Base-by-base conservation (phyloP, 2,113 vertebrate species). In the Corynorhinus townsendii region DNA sequence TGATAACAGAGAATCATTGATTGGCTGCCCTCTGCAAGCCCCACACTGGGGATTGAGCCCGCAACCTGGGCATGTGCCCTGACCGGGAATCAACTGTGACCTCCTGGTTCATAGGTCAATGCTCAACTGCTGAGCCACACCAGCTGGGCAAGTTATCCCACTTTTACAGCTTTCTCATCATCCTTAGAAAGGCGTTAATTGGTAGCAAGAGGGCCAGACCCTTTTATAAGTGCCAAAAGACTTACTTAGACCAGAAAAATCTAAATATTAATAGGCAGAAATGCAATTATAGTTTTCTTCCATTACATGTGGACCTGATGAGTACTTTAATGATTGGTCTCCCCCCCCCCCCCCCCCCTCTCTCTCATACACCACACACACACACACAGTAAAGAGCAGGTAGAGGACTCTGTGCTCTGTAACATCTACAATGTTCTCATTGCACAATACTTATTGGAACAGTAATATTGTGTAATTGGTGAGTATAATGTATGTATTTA, bases 201-300 rank as follows among this genome's bases (percentile, higher is more conserved):
- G 69, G 14, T 49, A 59, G 52, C 22, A 80, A 69, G 76, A 73
- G 62, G 7, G n/a, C 45, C 40, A 40, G 75, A 10, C 52, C 47
- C 64, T 75, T 85, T 86, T 54, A 16, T 68, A 95, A 92, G 75
- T 83, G 38, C 84, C 80, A 52, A 83, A 90, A 77, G 77, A 88
- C 79, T 49, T n/a, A 33, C 79, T 79, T 69, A 93, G n/a, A 66
- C 45, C 35, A 82, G 88, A 64, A 93, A 91, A 91, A 79, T 92
- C 14, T 52, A 91, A 88, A 89, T 56, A 40, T 43, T 49, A 77
- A 80, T 47, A 72, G 83, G 30, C 17, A 24, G 6, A 68, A 40
- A 56, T 40, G 12, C 38, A 86, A 85, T 83, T 77, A 30, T 4
- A 82, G 56, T 43, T 87, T 84, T n/a, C 77, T 73, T 59, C 30